A percentile compares a stretch with the other conserved stretches of the same genome.
Conservation (phyloP, 1,140 invertebrate species). For the Lethrus apterus region DNA sequence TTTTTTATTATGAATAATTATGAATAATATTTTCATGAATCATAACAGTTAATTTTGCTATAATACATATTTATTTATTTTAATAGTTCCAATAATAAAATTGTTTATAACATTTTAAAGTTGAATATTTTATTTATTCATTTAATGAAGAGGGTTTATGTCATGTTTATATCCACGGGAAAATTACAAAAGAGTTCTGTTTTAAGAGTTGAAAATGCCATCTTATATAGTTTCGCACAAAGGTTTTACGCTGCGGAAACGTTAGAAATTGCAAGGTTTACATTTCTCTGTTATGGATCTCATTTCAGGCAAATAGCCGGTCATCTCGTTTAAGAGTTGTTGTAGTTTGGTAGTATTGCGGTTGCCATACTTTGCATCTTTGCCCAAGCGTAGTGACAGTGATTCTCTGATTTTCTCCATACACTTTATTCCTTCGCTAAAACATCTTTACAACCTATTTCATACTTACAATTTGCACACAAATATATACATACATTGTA, state of each 20-base stretch:
- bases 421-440: background rate
- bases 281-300: slow-evolving; percentile 25
- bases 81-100: no score
- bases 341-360: slow-evolving; percentile 20
- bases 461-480: no score
- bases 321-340: slow-evolving; percentile 25
- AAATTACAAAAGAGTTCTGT: no score
- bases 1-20: no score
- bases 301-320: slow-evolving; percentile 23
- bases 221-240: slow-evolving; percentile 23
- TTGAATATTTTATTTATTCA: no score
- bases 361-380: slow-evolving; percentile 24
- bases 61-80: no score
- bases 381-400: slow-evolving; percentile 20
- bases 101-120: no score
- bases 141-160: slow-evolving; percentile 2
- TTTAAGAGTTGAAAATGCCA: slow-evolving; percentile 18
- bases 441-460: no score
- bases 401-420: slow-evolving; percentile 1
- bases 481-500: no score
- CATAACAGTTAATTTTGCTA: no score
- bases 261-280: slow-evolving; percentile 18
- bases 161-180: no score
- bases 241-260: slow-evolving; percentile 22
- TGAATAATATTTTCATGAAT: no score